Conservation (phyloP, 2,888 invertebrate genomes). For the Mythimna lalbum region DNA sequence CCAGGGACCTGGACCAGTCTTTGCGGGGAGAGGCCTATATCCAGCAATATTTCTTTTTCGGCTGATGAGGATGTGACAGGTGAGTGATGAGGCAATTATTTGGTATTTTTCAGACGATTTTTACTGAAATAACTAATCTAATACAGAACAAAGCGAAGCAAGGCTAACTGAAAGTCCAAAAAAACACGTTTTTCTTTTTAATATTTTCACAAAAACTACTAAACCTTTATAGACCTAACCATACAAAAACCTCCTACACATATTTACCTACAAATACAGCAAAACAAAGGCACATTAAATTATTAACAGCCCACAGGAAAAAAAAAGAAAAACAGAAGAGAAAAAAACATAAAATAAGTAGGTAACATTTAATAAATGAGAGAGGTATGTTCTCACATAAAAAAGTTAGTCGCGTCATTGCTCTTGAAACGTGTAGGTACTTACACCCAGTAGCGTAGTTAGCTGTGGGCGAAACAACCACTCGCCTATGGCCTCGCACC, state of each 20-base stretch:
- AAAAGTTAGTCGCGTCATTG: slow-evolving; percentile 59
- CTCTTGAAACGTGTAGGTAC: slow-evolving; percentile 58
- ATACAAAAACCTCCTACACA: neutral
- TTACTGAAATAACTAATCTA: no score
- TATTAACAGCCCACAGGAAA: slow-evolving; percentile 22
- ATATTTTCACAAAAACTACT: neutral
- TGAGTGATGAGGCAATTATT: no score
- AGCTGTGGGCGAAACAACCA: no score
- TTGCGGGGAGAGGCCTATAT: no score
- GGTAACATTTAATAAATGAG: slow-evolving; percentile 58
- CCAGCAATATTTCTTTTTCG: no score
- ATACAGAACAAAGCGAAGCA: no score
- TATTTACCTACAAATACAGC: neutral
- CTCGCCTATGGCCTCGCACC: no score
- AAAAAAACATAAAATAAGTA: slow-evolving; percentile 46
- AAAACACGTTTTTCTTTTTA: no score
- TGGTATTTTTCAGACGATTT: no score
- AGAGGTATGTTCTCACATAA: slow-evolving; percentile 47
- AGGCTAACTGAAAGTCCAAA: no score
- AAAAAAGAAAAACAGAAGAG: slow-evolving; percentile 3
- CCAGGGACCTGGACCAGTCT: no score
- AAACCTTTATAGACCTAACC: neutral
- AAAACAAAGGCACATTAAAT: slow-evolving; percentile 28
- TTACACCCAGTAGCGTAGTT: slow-evolving; percentile 21
- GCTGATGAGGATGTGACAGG: no score